Evolutionary conservation across 1,140 invertebrate species (phyloP), one percentile per base, ranked within the genome.

Genomic region (Anoplolepis gracilipes): DNA sequence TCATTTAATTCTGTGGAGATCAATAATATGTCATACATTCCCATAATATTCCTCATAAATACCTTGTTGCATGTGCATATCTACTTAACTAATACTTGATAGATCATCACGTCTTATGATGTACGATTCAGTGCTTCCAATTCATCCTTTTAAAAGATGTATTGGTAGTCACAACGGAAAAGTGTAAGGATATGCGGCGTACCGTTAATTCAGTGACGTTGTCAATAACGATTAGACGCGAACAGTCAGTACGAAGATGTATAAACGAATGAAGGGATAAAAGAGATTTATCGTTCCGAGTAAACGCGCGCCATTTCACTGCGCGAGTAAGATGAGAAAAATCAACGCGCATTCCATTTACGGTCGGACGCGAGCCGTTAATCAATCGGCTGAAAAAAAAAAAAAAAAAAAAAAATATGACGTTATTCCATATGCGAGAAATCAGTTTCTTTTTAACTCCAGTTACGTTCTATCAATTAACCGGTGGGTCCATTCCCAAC

Each of bases 161-260:
- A 62, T 59, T 59, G 65, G 82, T 19, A 33, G 61, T n/a, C 22
- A 75, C 59, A 46, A 30, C 22, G 39, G 55, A 77, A 79, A 86
- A 39, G 25, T 42, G 33, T 30, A 75, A 73, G 76, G 76, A 85
- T 49, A 49, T 49, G 22, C 57, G 53, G 25, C 64, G 62, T 89
- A 89, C 88, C 88, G 89, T 90, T 90, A 90, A 90, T 89, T 89
- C 88, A 82, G 76, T 77, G 88, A 84, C 77, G 88, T 55, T 90
- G 88, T 87, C 88, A 89, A 89, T 90, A 90, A 89, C 85, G 78
- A 89, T 89, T 86, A 75, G 76, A 85, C 30, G 46, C 46, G 85
- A 55, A 33, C n/a, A 46, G 19, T 46, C 59, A 57, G n/a, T n/a
- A 49, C 11, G 64, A 65, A 67, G 85, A 87, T 87, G 61, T 64